These are phyloP conservation scores for Dicranocentrus wangi DNA, from an alignment of 2,888 invertebrate species.

Conservation along the genomic window DNA sequence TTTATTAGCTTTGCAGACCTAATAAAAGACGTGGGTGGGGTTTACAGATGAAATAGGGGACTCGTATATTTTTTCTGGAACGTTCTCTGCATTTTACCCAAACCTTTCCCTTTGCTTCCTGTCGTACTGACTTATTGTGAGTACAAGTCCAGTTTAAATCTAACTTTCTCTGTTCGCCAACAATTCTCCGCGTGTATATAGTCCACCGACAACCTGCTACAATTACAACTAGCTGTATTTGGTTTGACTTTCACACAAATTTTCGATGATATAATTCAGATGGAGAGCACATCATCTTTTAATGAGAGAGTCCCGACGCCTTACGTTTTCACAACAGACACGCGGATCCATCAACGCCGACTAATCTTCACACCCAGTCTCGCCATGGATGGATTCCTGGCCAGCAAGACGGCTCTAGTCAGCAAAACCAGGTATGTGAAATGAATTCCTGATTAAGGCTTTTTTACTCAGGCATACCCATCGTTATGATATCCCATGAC, in stretches of 20 bases:
- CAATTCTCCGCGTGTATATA: too few species aligned
- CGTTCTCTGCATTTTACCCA: too few species aligned
- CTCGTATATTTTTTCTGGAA: too few species aligned
- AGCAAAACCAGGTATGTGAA: slow-evolving; percentile 70
- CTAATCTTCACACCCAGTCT: slow-evolving; percentile 56
- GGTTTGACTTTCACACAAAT: too few species aligned
- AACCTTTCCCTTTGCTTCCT: too few species aligned
- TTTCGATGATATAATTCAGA: slow-evolving; percentile 69
- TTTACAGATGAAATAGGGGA: too few species aligned
- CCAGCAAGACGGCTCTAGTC: slow-evolving; percentile 65
- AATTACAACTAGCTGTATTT: too few species aligned
- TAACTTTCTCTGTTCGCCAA: too few species aligned
- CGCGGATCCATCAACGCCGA: slow-evolving; percentile 61
- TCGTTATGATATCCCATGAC: too few species aligned
- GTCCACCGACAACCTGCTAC: too few species aligned
- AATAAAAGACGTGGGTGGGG: slow-evolving; percentile 37
- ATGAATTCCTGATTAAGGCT: slow-evolving; percentile 58
- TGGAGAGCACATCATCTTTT: slow-evolving; percentile 71
- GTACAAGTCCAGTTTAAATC: too few species aligned
- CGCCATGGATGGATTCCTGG: slow-evolving; percentile 32
- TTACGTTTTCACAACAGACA: slow-evolving; percentile 68
- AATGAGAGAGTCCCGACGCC: slow-evolving; percentile 70
- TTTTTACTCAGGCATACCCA: neutral
- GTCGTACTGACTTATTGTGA: too few species aligned
- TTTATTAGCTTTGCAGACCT: slow-evolving; percentile 55